Evolutionary conservation across 2,888 invertebrate species (phyloP), one percentile per base, ranked within the genome.

Genomic region (Drosophila setosimentum): DNA sequence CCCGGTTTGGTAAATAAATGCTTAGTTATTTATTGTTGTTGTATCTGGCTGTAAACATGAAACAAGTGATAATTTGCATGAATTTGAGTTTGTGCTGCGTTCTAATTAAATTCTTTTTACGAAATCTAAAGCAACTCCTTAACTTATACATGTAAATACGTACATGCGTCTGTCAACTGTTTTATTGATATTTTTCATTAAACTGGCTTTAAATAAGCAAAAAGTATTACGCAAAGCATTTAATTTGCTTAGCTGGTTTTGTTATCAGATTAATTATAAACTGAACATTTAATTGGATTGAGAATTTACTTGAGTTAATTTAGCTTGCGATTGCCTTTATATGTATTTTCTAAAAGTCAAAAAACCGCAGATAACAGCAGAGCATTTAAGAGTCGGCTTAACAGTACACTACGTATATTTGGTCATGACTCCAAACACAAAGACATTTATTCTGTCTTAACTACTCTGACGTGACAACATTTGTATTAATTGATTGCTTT

Each of bases 1-100:
- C 21, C n/a, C n/a, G 32, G n/a, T 60, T 45, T 76, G 55, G 71
- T 76, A 35, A 76, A 71, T 54, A 54, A 49, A 21, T 53, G n/a
- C 27, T 58, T 33, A 27, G 5, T 37, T 57, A 55, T 62, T 49
- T n/a, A 33, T 48, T 16, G 27, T 66, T 54, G 8, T 35, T 18
- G 35, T 33, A 24, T 24, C 32, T 53, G 21, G 10, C 16, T n/a
- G n/a, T 50, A 13, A 30, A n/a, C 11, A 27, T 18, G 13, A 11
- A 29, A 13, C 3, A 29, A 24, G 21, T 16, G 54, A 40, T 30
- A 18, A 30, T 29, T 40, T 40, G 8, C 29, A 29, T n/a, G 2
- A 8, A 40, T 16, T 53, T 33, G 18, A 24, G 5, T 2, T 24
- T 53, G 18, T 24, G 16, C 1, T 53, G 16, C 13, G n/a, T 7